Base-by-base conservation (phyloP, 2,888 invertebrate species). In the Ectemnius continuus region DNA sequence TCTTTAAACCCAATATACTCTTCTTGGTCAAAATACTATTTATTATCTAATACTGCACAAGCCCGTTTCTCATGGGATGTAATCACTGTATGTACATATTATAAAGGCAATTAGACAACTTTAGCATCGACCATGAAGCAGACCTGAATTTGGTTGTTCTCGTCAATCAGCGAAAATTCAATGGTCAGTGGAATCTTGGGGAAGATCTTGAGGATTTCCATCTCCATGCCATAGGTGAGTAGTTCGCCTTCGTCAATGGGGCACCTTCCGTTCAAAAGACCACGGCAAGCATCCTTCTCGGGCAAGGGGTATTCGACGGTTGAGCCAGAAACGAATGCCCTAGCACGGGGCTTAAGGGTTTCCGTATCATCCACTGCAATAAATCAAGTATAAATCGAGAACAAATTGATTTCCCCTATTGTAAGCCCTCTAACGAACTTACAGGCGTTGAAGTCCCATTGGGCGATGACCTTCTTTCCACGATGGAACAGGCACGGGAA, bases 161-260 rank as follows among this genome's bases (percentile, higher is more conserved):
- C 78, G 63, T 87, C 87, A 0, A 86, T 4, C 23, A 90, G 74
- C 0, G 80, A 60, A 16, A 89, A 84, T 62, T 87, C 80, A 36
- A 89, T 78, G 45, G 18, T 70, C 48, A 89, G 3, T 0, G 57
- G 0, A 5, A 89, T 14, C 18, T 67, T 79, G 0, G 90, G 91
- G 58, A 87, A 90, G 0, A 0, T 0, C 4, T 52, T 26, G 1
- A 80, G 71, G 20, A 91, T 70, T 0, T 88, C 88, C 88, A 91
- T 88, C 1, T 13, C 46, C 4, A 91, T 75, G 0, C n/a, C 26
- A 71, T 90, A 91, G 13, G 88, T 89, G 6, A 84, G 86, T 0
- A 69, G 26, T 48, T 91, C 87, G 0, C 84, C 87, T 4, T 77
- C 59, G 11, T 84, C 79, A 74, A 91, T 74, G 0, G 91, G 91